A percentile compares a stretch with the other conserved stretches of the same genome.
These are phyloP conservation scores for Leuciscus waleckii DNA, from an alignment of 2,797 vertebrate genomes.

Conservation along the genomic window DNA sequence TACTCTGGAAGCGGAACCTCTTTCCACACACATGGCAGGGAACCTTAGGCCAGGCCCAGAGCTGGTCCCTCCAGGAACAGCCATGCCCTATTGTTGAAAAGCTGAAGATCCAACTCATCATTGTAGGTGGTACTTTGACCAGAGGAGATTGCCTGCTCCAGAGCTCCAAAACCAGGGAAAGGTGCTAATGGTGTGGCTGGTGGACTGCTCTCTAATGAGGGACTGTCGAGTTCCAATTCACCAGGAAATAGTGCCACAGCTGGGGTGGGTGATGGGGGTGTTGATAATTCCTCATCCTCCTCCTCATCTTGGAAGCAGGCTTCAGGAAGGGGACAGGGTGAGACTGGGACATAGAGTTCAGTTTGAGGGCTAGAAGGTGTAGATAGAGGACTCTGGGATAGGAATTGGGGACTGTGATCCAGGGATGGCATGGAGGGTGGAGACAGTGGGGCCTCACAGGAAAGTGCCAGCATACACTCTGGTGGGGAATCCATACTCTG, in stretches of 20 bases:
- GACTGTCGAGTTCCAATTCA: constrained; percentile 70
- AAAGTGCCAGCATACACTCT: constrained; percentile 81
- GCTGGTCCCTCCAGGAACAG: constrained; percentile 52
- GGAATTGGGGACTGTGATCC: constrained; percentile 76
- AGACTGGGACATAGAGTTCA: constrained; percentile 73
- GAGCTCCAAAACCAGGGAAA: constrained; percentile 72
- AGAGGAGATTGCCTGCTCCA: constrained; percentile 82
- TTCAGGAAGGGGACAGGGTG: constrained; percentile 71
- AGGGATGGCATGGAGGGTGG: constrained; percentile 78
- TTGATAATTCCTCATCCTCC: constrained; percentile 69
- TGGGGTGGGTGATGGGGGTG: constrained; percentile 74
- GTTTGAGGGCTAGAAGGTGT: constrained; percentile 70
- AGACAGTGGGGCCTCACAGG: constrained; percentile 78
- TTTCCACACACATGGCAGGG: constrained; percentile 91
- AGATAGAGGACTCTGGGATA: constrained; percentile 69
- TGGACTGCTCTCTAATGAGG: constrained; percentile 73
- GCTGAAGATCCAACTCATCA: constrained; percentile 88
- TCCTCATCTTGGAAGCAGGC: constrained; percentile 66
- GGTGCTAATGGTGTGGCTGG: constrained; percentile 74
- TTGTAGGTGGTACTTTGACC: constrained; percentile 72
- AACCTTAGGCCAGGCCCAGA: constrained; percentile 78
- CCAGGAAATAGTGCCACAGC: constrained; percentile 79
- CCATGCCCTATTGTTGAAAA: constrained; percentile 80
- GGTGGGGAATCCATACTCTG: constrained; percentile 85
- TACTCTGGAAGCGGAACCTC: constrained; percentile 93